phyloP scores from a whole-genome alignment of 2,797 vertebrate genomes.

The Alectoris magna region DNA sequence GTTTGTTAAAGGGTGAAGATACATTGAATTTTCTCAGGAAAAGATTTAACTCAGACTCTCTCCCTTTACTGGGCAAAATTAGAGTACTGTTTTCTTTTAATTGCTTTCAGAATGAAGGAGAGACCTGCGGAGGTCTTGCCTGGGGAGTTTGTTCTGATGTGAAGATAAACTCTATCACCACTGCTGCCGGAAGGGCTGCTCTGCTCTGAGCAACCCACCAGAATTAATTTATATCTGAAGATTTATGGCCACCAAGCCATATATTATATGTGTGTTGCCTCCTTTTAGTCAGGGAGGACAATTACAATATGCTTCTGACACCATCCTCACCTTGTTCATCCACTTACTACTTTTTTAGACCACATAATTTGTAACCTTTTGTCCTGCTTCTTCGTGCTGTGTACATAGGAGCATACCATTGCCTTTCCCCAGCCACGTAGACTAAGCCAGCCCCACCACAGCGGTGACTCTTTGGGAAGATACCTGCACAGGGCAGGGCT shows the following conservation, averaged over 20 bases:
- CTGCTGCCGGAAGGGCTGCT: background rate
- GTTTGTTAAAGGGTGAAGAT: background rate
- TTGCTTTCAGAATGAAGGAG: background rate
- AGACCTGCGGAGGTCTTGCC: background rate
- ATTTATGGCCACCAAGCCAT: background rate
- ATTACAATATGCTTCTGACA: background rate
- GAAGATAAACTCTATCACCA: background rate
- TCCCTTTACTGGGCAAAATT: background rate
- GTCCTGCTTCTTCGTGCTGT: background rate
- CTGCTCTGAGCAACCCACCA: background rate
- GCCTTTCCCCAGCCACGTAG: background rate
- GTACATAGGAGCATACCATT: background rate
- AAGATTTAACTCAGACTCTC: background rate
- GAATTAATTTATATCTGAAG: background rate
- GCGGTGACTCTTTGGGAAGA: background rate
- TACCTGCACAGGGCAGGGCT: background rate
- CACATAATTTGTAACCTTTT: background rate
- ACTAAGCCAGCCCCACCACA: background rate
- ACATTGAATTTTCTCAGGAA: background rate
- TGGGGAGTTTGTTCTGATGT: background rate
- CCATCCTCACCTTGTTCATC: background rate
- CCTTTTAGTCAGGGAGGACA: background rate
- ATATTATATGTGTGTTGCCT: background rate
- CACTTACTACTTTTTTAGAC: background rate
- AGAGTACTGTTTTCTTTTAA: background rate